Conservation (phyloP, 2,888 invertebrate species). For the Polydrusus pterygomalis region DNA sequence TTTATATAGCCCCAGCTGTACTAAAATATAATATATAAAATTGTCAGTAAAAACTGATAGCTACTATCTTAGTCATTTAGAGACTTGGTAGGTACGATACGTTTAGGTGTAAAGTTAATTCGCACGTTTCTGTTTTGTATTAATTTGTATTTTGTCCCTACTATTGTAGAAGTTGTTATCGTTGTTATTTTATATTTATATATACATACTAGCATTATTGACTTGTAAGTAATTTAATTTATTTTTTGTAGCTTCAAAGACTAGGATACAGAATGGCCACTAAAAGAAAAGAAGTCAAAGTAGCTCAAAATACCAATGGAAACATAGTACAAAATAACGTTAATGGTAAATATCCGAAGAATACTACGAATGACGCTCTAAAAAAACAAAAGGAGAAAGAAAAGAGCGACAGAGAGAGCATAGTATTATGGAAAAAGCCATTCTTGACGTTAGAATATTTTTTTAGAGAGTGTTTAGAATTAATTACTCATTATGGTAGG, state of each 20-base stretch:
- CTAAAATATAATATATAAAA: too few relatives aligned
- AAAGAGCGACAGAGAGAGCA: conserved; percentile 76
- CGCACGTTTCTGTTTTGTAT: too few relatives aligned
- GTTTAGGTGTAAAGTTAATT: too few relatives aligned
- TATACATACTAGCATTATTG: background rate
- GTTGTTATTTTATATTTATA: too few relatives aligned
- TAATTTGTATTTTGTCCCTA: too few relatives aligned
- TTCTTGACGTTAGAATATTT: conserved; percentile 87
- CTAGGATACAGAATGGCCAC: conserved; percentile 79
- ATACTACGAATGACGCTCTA: conserved; percentile 55
- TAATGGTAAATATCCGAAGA: conserved; percentile 55
- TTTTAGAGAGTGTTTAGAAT: conserved; percentile 81
- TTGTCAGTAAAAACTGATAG: too few relatives aligned
- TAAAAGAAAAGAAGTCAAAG: conserved; percentile 63
- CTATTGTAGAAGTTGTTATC: too few relatives aligned
- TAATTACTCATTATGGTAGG: conserved; percentile 76
- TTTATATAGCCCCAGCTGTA: too few relatives aligned
- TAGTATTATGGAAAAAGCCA: conserved; percentile 90
- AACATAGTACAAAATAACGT: conserved; percentile 57
- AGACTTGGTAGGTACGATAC: too few relatives aligned
- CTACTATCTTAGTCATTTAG: too few relatives aligned
- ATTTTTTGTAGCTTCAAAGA: conserved; percentile 75
- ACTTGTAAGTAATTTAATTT: background rate
- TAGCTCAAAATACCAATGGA: conserved; percentile 57
- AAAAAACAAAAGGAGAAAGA: conserved; percentile 69